Evolutionary conservation across 2,797 vertebrate species (phyloP).

Genomic region (Cheirogaleus major): DNA sequence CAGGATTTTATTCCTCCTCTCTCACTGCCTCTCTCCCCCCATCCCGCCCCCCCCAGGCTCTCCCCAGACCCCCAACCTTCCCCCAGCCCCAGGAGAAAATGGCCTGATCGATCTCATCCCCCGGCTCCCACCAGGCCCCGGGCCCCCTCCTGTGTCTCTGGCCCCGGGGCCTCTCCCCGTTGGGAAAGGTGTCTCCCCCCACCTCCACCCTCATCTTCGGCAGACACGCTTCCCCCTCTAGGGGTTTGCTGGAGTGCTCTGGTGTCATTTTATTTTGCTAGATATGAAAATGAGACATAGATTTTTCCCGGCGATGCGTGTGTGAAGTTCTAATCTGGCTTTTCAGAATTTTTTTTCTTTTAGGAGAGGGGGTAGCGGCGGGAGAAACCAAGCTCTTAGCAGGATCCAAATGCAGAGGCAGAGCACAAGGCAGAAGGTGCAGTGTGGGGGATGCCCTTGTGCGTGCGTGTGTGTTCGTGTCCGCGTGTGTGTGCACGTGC

Average conservation of each 20-base stretch:
- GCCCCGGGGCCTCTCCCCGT: slow-evolving; percentile 31
- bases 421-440: background rate
- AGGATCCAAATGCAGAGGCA: background rate
- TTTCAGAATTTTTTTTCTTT: slow-evolving; percentile 21
- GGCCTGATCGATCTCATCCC: slow-evolving; percentile 25
- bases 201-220: background rate
- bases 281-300: slow-evolving; percentile 79
- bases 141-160: background rate
- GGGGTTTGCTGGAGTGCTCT: slow-evolving; percentile 62
- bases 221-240: slow-evolving; percentile 2
- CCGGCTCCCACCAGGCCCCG: background rate
- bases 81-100: background rate
- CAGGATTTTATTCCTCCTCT: slow-evolving; percentile 37
- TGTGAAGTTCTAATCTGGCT: slow-evolving; percentile 20
- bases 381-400: background rate
- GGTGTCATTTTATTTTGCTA: slow-evolving; percentile 61
- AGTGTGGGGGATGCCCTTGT: too few relatives aligned
- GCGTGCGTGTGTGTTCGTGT: background rate
- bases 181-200: slow-evolving; percentile 55
- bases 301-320: slow-evolving; percentile 4
- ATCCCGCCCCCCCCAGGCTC: background rate
- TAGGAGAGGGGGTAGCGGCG: background rate
- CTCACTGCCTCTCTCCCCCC: background rate
- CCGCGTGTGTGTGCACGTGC: too few relatives aligned
- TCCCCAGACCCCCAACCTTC: background rate